phyloP scores from a whole-genome alignment of 2,797 vertebrate genomes.

The Eulemur mongoz region DNA sequence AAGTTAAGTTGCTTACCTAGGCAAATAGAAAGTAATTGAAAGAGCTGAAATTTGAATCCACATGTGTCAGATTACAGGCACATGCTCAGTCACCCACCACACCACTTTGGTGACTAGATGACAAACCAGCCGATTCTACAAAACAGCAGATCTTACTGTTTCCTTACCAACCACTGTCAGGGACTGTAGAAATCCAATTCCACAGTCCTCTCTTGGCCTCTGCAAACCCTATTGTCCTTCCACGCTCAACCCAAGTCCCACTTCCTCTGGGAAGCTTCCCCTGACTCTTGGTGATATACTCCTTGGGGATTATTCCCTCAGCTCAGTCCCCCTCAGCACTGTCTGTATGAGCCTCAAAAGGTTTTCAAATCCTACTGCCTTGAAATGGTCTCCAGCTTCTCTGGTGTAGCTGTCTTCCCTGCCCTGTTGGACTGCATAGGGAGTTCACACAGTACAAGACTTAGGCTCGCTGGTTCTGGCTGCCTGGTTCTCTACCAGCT shows the following conservation, averaged over 20 bases:
- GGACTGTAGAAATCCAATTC: neutral
- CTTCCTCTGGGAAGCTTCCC: neutral
- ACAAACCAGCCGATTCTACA: neutral
- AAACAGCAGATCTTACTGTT: neutral
- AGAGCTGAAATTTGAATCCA: slow-evolving; percentile 1
- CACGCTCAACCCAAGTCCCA: neutral
- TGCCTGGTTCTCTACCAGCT: neutral
- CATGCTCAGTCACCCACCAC: neutral
- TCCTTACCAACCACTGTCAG: neutral
- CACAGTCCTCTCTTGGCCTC: neutral
- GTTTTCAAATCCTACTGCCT: neutral
- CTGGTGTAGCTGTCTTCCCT: neutral
- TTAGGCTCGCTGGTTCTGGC: neutral
- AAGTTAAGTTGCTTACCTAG: slow-evolving; percentile 11
- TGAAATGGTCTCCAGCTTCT: neutral
- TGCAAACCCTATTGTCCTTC: neutral
- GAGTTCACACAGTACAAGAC: neutral
- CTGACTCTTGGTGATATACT: neutral
- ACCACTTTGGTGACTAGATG: neutral
- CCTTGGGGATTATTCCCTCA: neutral
- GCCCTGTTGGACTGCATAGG: neutral
- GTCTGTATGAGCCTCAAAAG: neutral
- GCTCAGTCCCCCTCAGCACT: neutral
- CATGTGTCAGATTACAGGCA: neutral
- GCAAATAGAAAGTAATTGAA: neutral